Evolutionary conservation across 2,797 vertebrate species (phyloP).

Genomic region (Eremophila alpestris): DNA sequence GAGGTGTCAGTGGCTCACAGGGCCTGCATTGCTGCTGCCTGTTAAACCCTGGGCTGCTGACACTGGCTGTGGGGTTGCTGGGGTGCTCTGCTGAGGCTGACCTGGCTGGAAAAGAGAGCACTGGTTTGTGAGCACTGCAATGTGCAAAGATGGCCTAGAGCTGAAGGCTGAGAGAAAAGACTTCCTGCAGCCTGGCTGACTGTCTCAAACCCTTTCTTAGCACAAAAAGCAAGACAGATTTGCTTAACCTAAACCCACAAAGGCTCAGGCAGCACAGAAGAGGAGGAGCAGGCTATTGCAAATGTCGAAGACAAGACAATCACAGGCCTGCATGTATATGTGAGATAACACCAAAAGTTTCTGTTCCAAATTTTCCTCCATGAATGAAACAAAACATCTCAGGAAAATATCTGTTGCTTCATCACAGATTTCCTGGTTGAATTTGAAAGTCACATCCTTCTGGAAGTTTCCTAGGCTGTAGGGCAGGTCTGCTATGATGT

Average conservation of each 20-base stretch:
- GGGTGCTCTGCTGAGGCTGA: background rate
- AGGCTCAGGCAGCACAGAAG: background rate
- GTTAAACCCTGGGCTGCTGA: background rate
- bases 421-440: background rate
- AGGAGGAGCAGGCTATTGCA: background rate
- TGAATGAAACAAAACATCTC: background rate
- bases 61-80: accelerated
- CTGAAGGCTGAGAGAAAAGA: background rate
- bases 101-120: background rate
- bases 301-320: background rate
- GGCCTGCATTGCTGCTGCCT: background rate
- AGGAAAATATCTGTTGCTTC: background rate
- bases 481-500: background rate
- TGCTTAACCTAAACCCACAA: background rate
- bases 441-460: background rate
- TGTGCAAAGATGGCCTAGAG: background rate
- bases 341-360: background rate
- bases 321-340: accelerated
- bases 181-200: background rate
- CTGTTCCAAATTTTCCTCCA: background rate
- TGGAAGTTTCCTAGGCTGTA: background rate
- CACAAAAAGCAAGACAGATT: background rate
- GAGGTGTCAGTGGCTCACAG: background rate
- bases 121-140: background rate
- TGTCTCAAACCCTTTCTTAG: background rate